Evolutionary conservation across 2,797 vertebrate species (phyloP).

Genomic region (Ctenochaetus hawaiiensis): DNA sequence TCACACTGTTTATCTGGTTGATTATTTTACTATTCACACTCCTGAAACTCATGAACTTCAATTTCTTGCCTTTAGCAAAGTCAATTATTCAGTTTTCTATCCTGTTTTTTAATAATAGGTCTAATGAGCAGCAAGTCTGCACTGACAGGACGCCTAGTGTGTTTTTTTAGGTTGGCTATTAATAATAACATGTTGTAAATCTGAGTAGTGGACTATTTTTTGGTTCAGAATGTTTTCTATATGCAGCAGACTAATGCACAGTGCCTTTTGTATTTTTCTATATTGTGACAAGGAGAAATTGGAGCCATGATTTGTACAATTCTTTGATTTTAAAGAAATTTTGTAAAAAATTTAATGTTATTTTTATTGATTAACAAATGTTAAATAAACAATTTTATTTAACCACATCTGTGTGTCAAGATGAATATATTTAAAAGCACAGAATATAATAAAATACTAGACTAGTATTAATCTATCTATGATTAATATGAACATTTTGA

Average conservation of each 20-base stretch:
- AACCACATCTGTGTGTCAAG: constrained; percentile 46
- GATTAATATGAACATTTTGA: neutral
- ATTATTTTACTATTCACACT: constrained; percentile 47
- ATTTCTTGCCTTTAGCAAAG: constrained; percentile 8
- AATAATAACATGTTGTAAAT: constrained; percentile 55
- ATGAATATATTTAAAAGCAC: neutral
- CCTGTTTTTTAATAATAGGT: constrained; percentile 23
- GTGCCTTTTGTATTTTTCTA: constrained; percentile 90
- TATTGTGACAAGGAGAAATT: constrained; percentile 67
- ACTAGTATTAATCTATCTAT: neutral
- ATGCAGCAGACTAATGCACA: constrained; percentile 73
- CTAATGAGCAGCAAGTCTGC: constrained; percentile 32
- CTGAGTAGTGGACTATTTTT: constrained; percentile 44
- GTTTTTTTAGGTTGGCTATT: constrained; percentile 9
- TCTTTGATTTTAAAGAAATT: constrained; percentile 76
- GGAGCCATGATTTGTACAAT: constrained; percentile 81
- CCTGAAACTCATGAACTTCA: constrained; percentile 21
- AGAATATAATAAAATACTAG: neutral
- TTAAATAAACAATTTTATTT: constrained; percentile 86
- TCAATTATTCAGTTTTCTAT: constrained; percentile 4
- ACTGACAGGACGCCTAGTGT: constrained; percentile 21
- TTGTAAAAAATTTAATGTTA: constrained; percentile 79
- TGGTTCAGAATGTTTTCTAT: constrained; percentile 62
- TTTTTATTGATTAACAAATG: constrained; percentile 82
- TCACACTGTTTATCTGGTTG: constrained; percentile 45